Evolutionary conservation across 2,797 vertebrate species (phyloP).

Genomic region (Micropoecilia bifurca): DNA sequence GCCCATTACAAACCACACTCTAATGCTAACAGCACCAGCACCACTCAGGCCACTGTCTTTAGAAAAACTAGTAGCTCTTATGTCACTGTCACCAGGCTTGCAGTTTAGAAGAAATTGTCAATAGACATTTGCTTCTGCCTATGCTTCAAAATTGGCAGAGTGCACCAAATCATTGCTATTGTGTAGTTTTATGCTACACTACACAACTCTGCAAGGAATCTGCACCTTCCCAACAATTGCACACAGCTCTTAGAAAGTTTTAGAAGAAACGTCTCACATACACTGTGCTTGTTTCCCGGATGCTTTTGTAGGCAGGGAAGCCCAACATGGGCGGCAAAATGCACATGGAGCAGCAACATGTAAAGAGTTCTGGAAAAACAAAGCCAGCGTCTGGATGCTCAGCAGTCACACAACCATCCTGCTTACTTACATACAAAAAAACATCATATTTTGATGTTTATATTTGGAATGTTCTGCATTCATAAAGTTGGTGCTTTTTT

Average conservation of each 20-base stretch:
- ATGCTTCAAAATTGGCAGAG: neutral
- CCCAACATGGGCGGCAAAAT: neutral
- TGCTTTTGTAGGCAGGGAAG: neutral
- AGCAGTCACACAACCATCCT: neutral
- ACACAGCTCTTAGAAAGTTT: neutral
- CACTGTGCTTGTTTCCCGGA: neutral
- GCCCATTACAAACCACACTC: neutral
- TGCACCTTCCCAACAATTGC: neutral
- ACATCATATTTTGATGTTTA: neutral
- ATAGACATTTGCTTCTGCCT: neutral
- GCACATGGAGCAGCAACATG: neutral
- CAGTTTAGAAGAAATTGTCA: neutral
- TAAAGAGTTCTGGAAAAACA: neutral
- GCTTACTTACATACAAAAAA: neutral
- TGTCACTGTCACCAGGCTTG: neutral
- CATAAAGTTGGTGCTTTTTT: neutral
- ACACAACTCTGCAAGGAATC: neutral
- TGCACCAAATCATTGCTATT: neutral
- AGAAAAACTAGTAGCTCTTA: neutral
- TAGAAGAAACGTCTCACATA: neutral
- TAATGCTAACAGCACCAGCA: neutral
- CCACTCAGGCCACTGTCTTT: neutral
- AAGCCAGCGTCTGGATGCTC: neutral
- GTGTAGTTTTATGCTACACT: neutral
- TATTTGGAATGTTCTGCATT: neutral